phyloP scores from a whole-genome alignment of 2,113 vertebrate genomes.

The Tragulus kanchil region DNA sequence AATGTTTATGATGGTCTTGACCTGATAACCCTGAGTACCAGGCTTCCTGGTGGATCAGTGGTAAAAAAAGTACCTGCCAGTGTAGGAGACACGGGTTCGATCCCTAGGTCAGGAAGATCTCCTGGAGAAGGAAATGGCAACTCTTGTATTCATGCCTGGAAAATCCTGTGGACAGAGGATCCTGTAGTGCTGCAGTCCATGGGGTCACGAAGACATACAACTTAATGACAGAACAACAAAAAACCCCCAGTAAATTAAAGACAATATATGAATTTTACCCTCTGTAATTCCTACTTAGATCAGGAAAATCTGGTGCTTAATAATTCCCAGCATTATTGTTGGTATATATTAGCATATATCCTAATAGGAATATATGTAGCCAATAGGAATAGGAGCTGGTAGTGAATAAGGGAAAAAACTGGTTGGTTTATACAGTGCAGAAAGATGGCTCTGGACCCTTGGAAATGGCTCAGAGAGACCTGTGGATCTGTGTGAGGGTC shows the following conservation, averaged over 20 bases:
- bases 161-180: too few species aligned
- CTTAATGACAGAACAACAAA: too few species aligned
- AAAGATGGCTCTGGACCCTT: background rate
- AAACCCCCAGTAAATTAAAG: slow-evolving; percentile 22
- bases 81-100: too few species aligned
- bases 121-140: too few species aligned
- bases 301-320: slow-evolving; percentile 8
- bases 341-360: background rate
- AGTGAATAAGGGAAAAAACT: background rate
- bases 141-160: too few species aligned
- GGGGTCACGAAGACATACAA: too few species aligned
- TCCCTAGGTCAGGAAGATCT: too few species aligned
- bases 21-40: background rate
- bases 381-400: background rate
- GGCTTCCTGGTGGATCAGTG: too few species aligned
- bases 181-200: too few species aligned
- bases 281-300: slow-evolving; percentile 4
- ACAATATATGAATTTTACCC: background rate
- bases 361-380: background rate
- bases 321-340: background rate
- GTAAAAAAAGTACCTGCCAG: too few species aligned
- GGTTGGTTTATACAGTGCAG: background rate
- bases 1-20: slow-evolving; percentile 8
- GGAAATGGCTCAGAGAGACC: background rate
- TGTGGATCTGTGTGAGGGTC: background rate